A percentile compares a stretch with the other conserved stretches of the same genome.
Conservation (phyloP, 2,888 invertebrate species). For the Mayetiola destructor region DNA sequence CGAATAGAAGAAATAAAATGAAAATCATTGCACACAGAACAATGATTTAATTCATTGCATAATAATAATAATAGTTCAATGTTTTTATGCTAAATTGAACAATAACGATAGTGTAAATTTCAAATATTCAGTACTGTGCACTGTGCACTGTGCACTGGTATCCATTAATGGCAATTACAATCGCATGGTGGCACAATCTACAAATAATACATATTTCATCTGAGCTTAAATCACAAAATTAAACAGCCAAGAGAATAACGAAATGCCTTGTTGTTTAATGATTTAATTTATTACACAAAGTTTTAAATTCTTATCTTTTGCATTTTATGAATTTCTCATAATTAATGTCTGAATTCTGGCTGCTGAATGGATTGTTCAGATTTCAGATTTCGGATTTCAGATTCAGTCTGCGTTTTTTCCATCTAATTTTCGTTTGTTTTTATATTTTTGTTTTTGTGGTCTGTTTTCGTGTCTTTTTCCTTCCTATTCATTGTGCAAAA, state of each 20-base stretch:
- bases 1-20: no score
- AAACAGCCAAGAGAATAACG: conserved; percentile 3
- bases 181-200: background rate
- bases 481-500: no score
- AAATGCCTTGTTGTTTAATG: conserved; percentile 12
- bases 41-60: conserved; percentile 8
- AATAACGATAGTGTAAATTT: background rate
- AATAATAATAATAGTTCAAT: background rate
- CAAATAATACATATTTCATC: no score
- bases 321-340: conserved; percentile 11
- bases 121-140: no score
- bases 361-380: no score
- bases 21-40: no score
- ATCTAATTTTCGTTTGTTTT: no score
- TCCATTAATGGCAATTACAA: background rate
- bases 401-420: no score
- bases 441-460: no score
- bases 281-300: conserved; percentile 11
- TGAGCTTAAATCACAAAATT: no score
- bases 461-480: no score
- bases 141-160: background rate
- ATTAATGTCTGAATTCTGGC: conserved; percentile 9
- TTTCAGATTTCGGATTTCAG: no score
- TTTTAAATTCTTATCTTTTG: conserved; percentile 12
- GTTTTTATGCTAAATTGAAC: background rate